Evolutionary conservation across 1,140 invertebrate genomes (phyloP).

Genomic region (Drosophila seguyi): DNA sequence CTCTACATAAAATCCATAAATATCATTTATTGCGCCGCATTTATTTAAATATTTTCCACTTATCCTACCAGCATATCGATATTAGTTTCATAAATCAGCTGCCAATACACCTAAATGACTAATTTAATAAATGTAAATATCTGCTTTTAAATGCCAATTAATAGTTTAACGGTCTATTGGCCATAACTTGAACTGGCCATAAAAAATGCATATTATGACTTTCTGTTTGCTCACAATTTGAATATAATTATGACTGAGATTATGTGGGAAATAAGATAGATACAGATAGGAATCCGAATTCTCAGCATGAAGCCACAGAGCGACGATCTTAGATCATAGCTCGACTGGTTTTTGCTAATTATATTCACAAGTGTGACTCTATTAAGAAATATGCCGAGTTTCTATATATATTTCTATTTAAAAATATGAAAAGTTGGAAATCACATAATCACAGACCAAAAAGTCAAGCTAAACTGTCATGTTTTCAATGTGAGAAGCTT

Average conservation of each 20-base stretch:
- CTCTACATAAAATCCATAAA: background rate
- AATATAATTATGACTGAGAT: conserved; percentile 34
- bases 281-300: conserved; percentile 1
- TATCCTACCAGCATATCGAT: conserved; percentile 17
- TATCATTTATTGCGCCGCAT: conserved; percentile 7
- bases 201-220: conserved; percentile 36
- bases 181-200: conserved; percentile 28
- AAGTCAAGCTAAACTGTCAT: background rate
- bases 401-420: background rate
- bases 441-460: background rate
- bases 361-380: conserved; percentile 2
- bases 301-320: conserved; percentile 5
- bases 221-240: conserved; percentile 32
- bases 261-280: conserved; percentile 6
- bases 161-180: conserved; percentile 20
- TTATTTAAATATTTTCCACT: conserved; percentile 1
- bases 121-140: conserved; percentile 30
- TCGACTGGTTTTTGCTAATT: conserved; percentile 17
- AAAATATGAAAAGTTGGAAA: background rate
- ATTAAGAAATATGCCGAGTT: background rate
- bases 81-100: conserved; percentile 32
- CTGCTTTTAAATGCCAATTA: conserved; percentile 31
- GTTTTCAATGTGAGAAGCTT: too few relatives aligned
- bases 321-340: conserved; percentile 1
- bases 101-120: conserved; percentile 12